A percentile compares a stretch with the other conserved stretches of the same genome.
Evolutionary conservation across 2,797 vertebrate species (phyloP).

Genomic region (Ceyx erithaca): DNA sequence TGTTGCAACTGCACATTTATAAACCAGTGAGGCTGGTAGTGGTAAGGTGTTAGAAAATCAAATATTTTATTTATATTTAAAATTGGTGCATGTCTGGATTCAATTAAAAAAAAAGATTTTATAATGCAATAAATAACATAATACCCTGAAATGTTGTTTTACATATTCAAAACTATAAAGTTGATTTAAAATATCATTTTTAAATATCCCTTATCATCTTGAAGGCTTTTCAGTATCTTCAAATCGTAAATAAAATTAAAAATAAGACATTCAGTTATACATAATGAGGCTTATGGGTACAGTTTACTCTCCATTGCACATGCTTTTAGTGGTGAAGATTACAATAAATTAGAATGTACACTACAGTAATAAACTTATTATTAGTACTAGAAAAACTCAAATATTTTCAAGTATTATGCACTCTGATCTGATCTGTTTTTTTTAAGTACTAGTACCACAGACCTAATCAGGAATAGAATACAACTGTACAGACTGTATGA

Average conservation of each 20-base stretch:
- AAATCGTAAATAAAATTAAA: slow-evolving; percentile 17
- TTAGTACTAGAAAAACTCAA: not conserved
- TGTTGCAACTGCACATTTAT: not conserved
- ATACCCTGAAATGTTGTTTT: not conserved
- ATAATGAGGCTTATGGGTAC: not conserved
- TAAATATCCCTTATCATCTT: not conserved
- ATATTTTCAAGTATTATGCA: not conserved
- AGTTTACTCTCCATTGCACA: not conserved
- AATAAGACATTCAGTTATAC: not conserved
- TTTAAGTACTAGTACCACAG: not conserved
- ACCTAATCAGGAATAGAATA: not conserved
- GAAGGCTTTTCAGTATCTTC: not conserved
- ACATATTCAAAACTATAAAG: not conserved
- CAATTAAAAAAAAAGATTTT: not conserved
- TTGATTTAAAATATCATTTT: not conserved
- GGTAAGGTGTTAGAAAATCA: not conserved
- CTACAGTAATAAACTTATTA: not conserved
- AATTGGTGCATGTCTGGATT: not conserved
- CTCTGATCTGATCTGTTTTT: not conserved
- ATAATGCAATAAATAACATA: not conserved
- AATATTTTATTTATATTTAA: not conserved
- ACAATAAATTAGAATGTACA: not conserved
- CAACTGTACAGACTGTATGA: not conserved
- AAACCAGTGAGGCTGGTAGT: not conserved
- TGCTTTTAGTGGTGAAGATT: not conserved